A percentile compares a stretch with the other conserved stretches of the same genome.
These are phyloP conservation scores for Meriones unguiculatus DNA, from an alignment of 2,113 vertebrate species.

Conservation along the genomic window DNA sequence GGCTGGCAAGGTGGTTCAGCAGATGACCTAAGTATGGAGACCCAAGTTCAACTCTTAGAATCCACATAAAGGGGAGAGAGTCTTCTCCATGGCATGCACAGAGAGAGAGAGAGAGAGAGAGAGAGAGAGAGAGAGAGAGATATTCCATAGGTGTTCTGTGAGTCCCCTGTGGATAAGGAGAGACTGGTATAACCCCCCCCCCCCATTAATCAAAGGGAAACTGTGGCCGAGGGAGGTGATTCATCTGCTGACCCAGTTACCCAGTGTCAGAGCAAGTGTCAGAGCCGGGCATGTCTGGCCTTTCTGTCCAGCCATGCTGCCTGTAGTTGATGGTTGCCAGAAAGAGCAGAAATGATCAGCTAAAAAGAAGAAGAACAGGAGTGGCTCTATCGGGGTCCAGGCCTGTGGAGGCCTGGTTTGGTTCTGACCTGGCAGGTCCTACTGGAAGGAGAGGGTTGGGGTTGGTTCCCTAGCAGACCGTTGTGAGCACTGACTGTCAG, in stretches of 20 bases:
- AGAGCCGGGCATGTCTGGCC: neutral
- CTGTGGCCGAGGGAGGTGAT: neutral
- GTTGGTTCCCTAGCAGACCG: neutral
- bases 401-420: neutral
- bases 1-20: neutral
- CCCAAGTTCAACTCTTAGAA: neutral
- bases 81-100: neutral
- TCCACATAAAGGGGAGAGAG: neutral
- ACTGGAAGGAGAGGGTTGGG: neutral
- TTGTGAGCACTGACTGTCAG: neutral
- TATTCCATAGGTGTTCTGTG: too few relatives aligned
- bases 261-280: neutral
- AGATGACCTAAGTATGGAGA: neutral
- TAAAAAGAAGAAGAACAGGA: too few relatives aligned
- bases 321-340: accelerated
- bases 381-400: neutral
- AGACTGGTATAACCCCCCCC: too few relatives aligned
- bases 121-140: neutral
- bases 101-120: neutral
- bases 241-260: neutral
- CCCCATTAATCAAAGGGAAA: neutral
- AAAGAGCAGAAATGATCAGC: neutral
- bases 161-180: neutral
- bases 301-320: neutral
- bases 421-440: neutral